Percentiles rank a stretch among this genome's conserved stretches.
Conservation (phyloP, 2,113 vertebrate species). For the Morone saxatilis region DNA sequence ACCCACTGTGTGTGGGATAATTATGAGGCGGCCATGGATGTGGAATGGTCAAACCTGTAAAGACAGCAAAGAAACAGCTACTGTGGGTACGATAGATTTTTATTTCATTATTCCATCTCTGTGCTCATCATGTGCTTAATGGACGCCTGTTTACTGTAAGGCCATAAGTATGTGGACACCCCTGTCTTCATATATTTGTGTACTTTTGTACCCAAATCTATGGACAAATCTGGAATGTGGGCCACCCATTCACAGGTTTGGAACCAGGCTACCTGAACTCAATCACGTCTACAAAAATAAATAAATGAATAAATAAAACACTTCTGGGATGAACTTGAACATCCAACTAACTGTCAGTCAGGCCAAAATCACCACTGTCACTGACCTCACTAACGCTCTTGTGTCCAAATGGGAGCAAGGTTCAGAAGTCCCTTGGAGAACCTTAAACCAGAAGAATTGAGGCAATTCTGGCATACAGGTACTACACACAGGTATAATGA, state of each 20-base stretch:
- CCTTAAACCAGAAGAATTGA: not conserved
- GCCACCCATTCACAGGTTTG: too few species aligned
- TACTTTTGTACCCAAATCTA: not conserved
- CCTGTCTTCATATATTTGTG: too few species aligned
- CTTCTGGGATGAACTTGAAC: not conserved
- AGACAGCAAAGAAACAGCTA: not conserved
- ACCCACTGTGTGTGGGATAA: conserved; percentile 32
- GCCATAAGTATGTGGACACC: too few species aligned
- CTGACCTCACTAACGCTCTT: not conserved
- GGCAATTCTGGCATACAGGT: not conserved
- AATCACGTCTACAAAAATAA: too few species aligned
- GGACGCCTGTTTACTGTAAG: too few species aligned
- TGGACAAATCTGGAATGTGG: not conserved
- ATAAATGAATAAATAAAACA: not conserved
- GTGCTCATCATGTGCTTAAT: not conserved
- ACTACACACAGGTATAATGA: not conserved
- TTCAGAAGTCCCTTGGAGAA: not conserved
- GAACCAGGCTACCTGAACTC: not conserved
- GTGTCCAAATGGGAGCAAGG: not conserved
- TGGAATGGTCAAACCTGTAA: conserved; percentile 1
- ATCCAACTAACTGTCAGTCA: not conserved
- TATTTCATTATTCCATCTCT: too few species aligned
- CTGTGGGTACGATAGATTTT: not conserved
- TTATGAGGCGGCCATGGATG: not conserved
- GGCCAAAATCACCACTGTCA: not conserved